A percentile compares a stretch with the other conserved stretches of the same genome.
These are phyloP conservation scores for Microcebus tavaratra DNA, from an alignment of 2,113 vertebrate species.

Conservation along the genomic window DNA sequence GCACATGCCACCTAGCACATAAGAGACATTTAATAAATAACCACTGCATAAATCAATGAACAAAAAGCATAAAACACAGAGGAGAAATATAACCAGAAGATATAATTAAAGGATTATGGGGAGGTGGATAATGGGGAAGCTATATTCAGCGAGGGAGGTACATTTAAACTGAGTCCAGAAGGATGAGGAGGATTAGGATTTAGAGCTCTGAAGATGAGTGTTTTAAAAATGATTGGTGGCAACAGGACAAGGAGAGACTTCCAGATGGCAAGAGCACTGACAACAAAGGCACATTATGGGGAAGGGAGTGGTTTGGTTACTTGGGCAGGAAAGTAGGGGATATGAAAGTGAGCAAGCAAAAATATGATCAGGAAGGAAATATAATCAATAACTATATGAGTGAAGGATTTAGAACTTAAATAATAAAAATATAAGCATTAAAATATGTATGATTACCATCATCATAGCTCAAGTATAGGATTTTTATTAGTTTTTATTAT, in stretches of 20 bases:
- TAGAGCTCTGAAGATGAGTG: not conserved
- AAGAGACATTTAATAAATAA: constrained; percentile 50
- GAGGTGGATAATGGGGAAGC: not conserved
- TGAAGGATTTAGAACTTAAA: not conserved
- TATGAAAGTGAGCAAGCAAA: constrained; percentile 15
- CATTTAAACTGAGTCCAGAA: constrained; percentile 25
- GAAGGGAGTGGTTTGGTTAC: not conserved
- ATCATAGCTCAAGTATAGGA: not conserved
- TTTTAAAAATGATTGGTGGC: not conserved
- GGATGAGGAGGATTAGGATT: constrained; percentile 9
- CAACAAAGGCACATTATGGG: not conserved
- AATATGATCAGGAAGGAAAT: not conserved
- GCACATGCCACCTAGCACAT: not conserved
- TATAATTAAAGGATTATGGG: not conserved
- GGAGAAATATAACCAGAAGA: not conserved
- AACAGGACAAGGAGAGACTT: not conserved
- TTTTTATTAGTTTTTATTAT: constrained; percentile 17
- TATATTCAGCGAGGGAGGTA: not conserved
- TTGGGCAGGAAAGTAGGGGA: not conserved
- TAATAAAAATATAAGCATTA: constrained; percentile 10
- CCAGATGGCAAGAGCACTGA: not conserved
- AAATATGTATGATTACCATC: not conserved
- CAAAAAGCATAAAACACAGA: constrained; percentile 47
- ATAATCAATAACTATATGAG: not conserved
- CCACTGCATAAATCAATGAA: constrained; percentile 7